Evolutionary conservation across 2,797 vertebrate genomes (phyloP), one percentile per base, ranked within the genome.

Genomic region (Crenuchus spilurus): DNA sequence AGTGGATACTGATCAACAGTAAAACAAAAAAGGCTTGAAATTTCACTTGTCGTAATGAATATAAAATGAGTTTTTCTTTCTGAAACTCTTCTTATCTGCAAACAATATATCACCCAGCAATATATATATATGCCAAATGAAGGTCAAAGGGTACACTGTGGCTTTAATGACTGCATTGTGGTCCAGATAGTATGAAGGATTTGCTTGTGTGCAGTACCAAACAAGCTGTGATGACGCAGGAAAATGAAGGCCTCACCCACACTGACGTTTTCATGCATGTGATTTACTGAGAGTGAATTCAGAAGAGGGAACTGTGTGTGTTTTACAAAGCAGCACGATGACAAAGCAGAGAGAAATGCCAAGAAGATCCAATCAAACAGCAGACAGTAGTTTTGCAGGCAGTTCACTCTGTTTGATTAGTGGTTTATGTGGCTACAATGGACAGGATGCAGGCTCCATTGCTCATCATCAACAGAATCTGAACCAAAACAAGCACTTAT

Each of bases 241-340:
- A 64, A 42, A 30, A 30, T 1, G 26, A 55, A 70, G 61, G 18
- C 31, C 24, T 64, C 37, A 1, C 28, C 49, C 2, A 14, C 8
- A 18, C 67, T 62, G 74, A 76, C 31, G 28, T 71, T 78, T 62
- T 63, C 64, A 73, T 64, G 35, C 18, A 4, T 46, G 60, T 74
- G 61, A 74, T 71, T 71, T 65, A 70, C 20, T 58, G 52, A 0
- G 33, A 35, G 67, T 49, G 48, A 64, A 73, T 33, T n/a, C 42
- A 70, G 76, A 37, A 24, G 46, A 31, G 52, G 20, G 70, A 44
- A 54, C 2, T 35, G n/a, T 49, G 55, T 44, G 41, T 13, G 24
- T 52, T 46, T 44, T 70, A 60, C 35, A 33, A 44, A 46, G 51
- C 10, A 57, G 58, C 26, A 10, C 33, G 57, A 78, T 49, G 28